Evolutionary conservation across 2,888 invertebrate genomes (phyloP).

Genomic region (Oscheius sp.): DNA sequence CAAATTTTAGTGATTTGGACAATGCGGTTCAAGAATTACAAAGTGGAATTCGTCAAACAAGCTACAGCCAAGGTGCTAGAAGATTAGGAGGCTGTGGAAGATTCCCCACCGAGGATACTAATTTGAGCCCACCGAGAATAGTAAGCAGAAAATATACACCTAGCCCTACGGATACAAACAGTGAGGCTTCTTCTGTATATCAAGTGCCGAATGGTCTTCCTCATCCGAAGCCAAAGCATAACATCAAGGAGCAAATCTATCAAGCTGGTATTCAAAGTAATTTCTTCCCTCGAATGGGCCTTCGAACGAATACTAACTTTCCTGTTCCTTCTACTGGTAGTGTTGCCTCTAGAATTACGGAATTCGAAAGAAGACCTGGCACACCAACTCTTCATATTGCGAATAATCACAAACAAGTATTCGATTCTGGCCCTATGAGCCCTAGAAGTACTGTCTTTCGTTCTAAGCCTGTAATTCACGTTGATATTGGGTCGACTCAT

Average conservation of each 20-base stretch:
- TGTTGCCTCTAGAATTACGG: slow-evolving; percentile 68
- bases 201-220: slow-evolving; percentile 66
- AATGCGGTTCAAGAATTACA: slow-evolving; percentile 55
- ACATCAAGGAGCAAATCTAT: slow-evolving; percentile 71
- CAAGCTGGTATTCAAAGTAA: slow-evolving; percentile 44
- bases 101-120: slow-evolving; percentile 66
- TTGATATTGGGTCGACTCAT: slow-evolving; percentile 56
- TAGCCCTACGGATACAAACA: slow-evolving; percentile 53
- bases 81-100: slow-evolving; percentile 61
- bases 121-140: slow-evolving; percentile 52
- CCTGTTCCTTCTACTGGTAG: slow-evolving; percentile 68
- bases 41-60: slow-evolving; percentile 19
- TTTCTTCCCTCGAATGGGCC: slow-evolving; percentile 26
- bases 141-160: slow-evolving; percentile 42
- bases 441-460: slow-evolving; percentile 70
- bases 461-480: slow-evolving; percentile 70
- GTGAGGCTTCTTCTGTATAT: slow-evolving; percentile 57
- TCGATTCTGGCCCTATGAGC: slow-evolving; percentile 58
- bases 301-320: slow-evolving; percentile 58
- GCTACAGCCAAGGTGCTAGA: slow-evolving; percentile 34
- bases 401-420: slow-evolving; percentile 40
- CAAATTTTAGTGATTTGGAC: slow-evolving; percentile 65
- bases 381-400: slow-evolving; percentile 53
- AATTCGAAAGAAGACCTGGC: slow-evolving; percentile 67
- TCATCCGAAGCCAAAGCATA: slow-evolving; percentile 72